Evolutionary conservation across 2,888 invertebrate genomes (phyloP), one percentile per base, ranked within the genome.

Genomic region (Glaucopsyche alexis): DNA sequence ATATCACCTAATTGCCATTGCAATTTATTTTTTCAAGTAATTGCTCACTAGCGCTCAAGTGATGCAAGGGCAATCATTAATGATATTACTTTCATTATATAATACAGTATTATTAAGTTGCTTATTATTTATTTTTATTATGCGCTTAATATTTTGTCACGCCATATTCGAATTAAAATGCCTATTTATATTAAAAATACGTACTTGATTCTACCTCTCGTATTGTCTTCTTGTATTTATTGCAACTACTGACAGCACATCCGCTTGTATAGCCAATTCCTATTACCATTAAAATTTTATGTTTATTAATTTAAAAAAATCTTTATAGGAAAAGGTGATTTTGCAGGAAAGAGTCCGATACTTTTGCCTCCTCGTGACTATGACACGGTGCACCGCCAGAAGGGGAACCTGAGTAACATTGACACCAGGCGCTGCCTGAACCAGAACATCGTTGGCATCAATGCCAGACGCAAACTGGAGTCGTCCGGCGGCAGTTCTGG

Each of bases 291-390:
- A 16, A 50, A 50, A 50, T 16, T 13, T 29, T 60, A 3, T 60
- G 2, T 38, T 38, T 60, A 60, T 60, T 60, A 60, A 60, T 14
- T 29, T 1, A 7, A 7, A 29, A 11, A 13, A 69, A 69, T 14
- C 7, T 47, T 29, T 69, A 69, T 29, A 69, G 69, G 69, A 29
- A 69, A 69, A 69, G 69, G 67, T 67, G 67, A 45, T 40, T 67
- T 81, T 87, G 19, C 90, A 88, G 92, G 92, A 14, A 93, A 93
- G 75, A 95, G 94, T 7, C 98, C 98, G 0, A 95, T 99, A 72
- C 94, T 99, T 38, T 91, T 99, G 76, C 99, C 99, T 0, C 98
- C 99, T 0, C 94, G 98, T 45, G 99, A 99, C 88, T 99, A 99
- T 91, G 98, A 99, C 88, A 98, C 98, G 1, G 96, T 98, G 3